A percentile compares a stretch with the other conserved stretches of the same genome.
Conservation (phyloP, 2,797 vertebrate genomes). For the Centroberyx gerrardi region DNA sequence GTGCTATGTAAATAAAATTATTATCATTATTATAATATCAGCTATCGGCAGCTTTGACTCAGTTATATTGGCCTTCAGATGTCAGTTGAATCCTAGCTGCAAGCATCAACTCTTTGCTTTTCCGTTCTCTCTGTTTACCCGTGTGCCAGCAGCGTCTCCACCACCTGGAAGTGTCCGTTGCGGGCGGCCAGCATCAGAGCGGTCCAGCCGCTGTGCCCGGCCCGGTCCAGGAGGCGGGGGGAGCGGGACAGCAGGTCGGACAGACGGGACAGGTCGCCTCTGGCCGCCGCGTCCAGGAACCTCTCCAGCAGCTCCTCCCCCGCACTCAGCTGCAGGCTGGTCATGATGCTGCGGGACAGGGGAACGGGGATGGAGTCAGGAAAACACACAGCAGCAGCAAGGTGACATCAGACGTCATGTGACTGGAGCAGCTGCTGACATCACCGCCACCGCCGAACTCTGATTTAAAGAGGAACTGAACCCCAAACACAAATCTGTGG, state of each 20-base stretch:
- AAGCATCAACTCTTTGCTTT: neutral
- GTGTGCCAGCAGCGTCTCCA: conserved; percentile 85
- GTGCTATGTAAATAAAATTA: no score
- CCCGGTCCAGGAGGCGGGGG: conserved; percentile 85
- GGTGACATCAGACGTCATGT: no score
- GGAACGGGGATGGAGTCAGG: no score
- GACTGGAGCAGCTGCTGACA: no score
- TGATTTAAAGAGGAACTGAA: no score
- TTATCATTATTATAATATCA: no score
- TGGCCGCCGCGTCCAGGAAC: conserved; percentile 86
- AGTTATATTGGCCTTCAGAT: no score
- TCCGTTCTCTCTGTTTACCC: conserved; percentile 82
- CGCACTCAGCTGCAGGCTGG: conserved; percentile 73
- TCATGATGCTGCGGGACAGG: conserved; percentile 69
- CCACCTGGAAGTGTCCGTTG: conserved; percentile 88
- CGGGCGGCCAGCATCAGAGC: conserved; percentile 93
- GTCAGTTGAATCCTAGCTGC: no score
- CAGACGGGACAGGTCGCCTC: conserved; percentile 86
- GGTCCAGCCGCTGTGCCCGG: conserved; percentile 90
- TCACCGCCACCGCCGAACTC: no score
- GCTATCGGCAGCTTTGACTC: no score
- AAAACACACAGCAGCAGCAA: no score
- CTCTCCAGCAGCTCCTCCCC: conserved; percentile 82
- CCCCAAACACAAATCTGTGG: no score
- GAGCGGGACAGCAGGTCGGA: conserved; percentile 77